Evolutionary conservation across 2,888 invertebrate species (phyloP).

Genomic region (Ectropis crepuscularia): DNA sequence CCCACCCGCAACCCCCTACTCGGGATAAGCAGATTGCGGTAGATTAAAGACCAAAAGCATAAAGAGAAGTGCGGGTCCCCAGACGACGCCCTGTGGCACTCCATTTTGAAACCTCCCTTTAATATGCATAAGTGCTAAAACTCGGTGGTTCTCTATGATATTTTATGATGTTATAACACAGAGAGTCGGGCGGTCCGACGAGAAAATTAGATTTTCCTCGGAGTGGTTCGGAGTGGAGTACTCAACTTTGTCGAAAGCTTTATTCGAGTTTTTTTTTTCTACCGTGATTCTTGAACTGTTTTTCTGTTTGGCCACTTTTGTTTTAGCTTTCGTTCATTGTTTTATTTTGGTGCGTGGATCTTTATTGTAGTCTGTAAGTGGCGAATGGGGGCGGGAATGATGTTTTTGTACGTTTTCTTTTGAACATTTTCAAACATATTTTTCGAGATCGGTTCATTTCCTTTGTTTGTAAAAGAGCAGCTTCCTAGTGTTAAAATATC

Average conservation of each 20-base stretch:
- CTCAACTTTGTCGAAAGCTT: constrained; percentile 79
- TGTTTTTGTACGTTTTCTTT: constrained; percentile 47
- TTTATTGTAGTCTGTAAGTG: constrained; percentile 61
- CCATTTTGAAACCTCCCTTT: constrained; percentile 69
- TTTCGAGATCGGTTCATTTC: constrained; percentile 29
- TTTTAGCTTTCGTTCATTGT: constrained; percentile 67
- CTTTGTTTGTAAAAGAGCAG: constrained; percentile 13
- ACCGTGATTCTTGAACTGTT: constrained; percentile 73
- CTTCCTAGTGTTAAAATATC: background rate
- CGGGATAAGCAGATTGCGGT: constrained; percentile 83
- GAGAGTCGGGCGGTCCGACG: constrained; percentile 67
- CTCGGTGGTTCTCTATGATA: constrained; percentile 63
- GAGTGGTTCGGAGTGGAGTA: constrained; percentile 72
- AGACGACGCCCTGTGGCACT: constrained; percentile 58
- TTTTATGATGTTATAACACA: constrained; percentile 74
- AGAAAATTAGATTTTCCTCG: constrained; percentile 81
- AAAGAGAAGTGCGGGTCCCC: constrained; percentile 67
- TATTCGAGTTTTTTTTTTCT: constrained; percentile 66
- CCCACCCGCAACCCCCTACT: constrained; percentile 59
- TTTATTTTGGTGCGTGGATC: constrained; percentile 66
- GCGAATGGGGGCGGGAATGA: constrained; percentile 52
- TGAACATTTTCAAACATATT: constrained; percentile 47
- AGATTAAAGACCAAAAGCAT: constrained; percentile 83
- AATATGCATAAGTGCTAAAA: constrained; percentile 74
- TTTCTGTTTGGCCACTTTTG: constrained; percentile 74